Base-by-base conservation (phyloP, 2,888 invertebrate species). In the Gymnosoma rotundatum region DNA sequence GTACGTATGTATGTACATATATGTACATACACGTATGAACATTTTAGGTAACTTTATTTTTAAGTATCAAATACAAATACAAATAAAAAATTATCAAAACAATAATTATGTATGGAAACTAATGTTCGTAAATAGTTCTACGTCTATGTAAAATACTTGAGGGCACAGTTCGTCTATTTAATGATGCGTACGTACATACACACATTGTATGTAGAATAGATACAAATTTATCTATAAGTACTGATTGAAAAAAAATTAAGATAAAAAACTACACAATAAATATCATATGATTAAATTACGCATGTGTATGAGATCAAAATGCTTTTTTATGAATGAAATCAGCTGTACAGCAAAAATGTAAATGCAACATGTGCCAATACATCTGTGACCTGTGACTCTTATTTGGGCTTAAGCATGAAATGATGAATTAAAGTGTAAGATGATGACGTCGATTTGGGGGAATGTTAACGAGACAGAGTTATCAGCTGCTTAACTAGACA, bases 261-360 rank as follows among this genome's bases (percentile, higher is more conserved):
- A 48, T 38, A 38, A 38, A 67, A 21, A 9, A 16, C 7, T 10
- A 64, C 10, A 38, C 20, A 21, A 48, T 16, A 54, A 48, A 78
- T 20, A 74, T 38, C 80, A 81, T 81, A 78, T 84, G 84, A 50
- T 78, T 64, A 67, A 32, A 63, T 61, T 58, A 78, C 80, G 84
- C 80, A 84, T 84, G 84, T 52, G 73, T 74, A 78, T 78, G 84
- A 81, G 80, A 84, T 81, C 78, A 61, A 48, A 4, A 12, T 16
- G 42, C 58, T 52, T 38, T 54, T 2, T 70, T 50, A 81, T 84
- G 84, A 84, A 84, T 84, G 84, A 81, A 80, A 80, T 74, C 83
- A 69, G 80, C 58, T 78, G 83, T 64, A 56, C 38, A 18, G 48
- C 58, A 45, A n/a, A 70, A 21, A 36, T 58, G 18, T 69, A 54